Evolutionary conservation across 1,140 invertebrate genomes (phyloP).

Genomic region (Rhopalosiphum maidis): DNA sequence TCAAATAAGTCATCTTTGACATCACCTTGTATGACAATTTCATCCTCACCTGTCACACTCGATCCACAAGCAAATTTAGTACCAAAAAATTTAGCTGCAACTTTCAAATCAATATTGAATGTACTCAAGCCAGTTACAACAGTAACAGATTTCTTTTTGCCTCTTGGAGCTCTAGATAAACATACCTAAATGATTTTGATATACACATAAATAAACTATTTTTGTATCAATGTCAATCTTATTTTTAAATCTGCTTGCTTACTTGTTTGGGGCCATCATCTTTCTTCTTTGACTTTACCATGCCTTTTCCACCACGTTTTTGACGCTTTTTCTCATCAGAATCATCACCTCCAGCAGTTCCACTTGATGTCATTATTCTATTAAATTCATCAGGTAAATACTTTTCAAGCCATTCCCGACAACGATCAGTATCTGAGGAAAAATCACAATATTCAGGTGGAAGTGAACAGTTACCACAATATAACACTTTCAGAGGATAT

Average conservation of each 20-base stretch:
- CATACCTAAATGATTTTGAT: constrained; percentile 61
- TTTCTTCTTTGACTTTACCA: constrained; percentile 78
- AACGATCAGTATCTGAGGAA: constrained; percentile 96
- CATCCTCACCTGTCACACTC: constrained; percentile 97
- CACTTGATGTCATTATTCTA: constrained; percentile 67
- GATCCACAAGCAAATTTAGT: constrained; percentile 98
- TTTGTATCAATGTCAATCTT: background rate
- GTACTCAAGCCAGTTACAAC: constrained; percentile 85
- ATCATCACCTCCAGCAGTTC: constrained; percentile 65
- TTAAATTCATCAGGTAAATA: constrained; percentile 93
- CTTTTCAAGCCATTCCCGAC: constrained; percentile 94
- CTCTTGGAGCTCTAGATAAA: constrained; percentile 89
- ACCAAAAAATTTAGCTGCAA: constrained; percentile 97
- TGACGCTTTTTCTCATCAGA: constrained; percentile 90
- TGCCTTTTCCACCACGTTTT: constrained; percentile 80
- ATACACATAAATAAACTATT: background rate
- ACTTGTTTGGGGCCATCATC: constrained; percentile 78
- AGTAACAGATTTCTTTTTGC: constrained; percentile 99
- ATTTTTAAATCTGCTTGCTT: background rate
- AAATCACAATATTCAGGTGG: constrained; percentile 98
- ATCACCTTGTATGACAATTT: constrained; percentile 98
- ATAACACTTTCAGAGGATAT: constrained; percentile 74
- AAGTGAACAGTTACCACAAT: constrained; percentile 95
- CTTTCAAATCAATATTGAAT: constrained; percentile 97
- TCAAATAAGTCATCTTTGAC: constrained; percentile 98